Conservation (phyloP, 1,140 invertebrate genomes). For the Temnothorax longispinosus region DNA sequence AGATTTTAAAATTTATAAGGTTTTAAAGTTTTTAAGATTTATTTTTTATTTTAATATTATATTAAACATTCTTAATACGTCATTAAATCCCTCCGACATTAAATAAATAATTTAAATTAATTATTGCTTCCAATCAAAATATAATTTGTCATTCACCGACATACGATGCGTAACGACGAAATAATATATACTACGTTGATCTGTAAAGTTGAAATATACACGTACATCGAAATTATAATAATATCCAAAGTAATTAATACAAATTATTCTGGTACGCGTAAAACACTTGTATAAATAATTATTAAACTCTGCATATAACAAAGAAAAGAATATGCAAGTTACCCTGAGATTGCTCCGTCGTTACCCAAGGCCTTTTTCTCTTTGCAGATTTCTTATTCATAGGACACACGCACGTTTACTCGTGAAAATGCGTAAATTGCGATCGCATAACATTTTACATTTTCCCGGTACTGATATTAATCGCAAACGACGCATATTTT, state of each 20-base stretch:
- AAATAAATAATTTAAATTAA: no score
- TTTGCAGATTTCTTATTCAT: neutral
- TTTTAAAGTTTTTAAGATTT: no score
- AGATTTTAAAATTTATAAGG: no score
- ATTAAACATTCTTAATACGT: neutral
- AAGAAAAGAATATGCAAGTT: neutral
- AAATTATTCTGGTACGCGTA: neutral
- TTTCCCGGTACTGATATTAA: neutral
- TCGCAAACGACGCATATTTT: neutral
- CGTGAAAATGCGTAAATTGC: neutral
- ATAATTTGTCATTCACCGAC: no score
- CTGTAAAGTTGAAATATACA: no score
- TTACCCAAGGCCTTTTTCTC: neutral
- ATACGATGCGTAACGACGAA: no score
- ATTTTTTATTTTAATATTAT: neutral
- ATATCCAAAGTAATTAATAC: neutral
- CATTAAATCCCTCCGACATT: no score
- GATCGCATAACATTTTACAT: neutral
- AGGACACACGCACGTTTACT: neutral
- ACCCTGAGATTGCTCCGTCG: neutral
- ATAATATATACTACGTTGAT: no score
- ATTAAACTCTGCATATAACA: neutral
- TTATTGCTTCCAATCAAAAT: no score
- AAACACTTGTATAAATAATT: neutral
- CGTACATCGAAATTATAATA: neutral